Evolutionary conservation across 1,140 invertebrate species (phyloP).

Genomic region (Antheraea pernyi): DNA sequence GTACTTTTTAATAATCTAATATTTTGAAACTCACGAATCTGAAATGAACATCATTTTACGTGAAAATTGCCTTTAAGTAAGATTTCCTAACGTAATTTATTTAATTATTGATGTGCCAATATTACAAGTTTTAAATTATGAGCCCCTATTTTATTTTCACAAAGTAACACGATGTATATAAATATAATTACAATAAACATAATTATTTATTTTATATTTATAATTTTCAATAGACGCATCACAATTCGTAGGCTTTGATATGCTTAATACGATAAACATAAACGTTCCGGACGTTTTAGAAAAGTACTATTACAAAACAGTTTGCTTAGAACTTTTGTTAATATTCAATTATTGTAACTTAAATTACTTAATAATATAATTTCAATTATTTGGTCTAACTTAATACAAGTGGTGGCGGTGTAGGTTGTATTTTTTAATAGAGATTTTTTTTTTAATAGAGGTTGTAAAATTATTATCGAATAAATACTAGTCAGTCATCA

Average conservation of each 20-base stretch:
- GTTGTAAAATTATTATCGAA: not conserved
- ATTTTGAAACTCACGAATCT: too few species aligned
- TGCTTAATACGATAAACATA: not conserved
- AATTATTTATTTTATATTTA: not conserved
- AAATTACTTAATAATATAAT: not conserved
- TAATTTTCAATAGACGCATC: not conserved
- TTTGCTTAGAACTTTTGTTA: not conserved
- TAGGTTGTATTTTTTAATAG: too few species aligned
- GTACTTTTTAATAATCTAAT: too few species aligned
- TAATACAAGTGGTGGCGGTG: not conserved
- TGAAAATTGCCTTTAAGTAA: too few species aligned
- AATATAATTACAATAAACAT: not conserved
- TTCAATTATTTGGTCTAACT: not conserved
- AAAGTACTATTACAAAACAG: not conserved
- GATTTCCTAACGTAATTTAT: too few species aligned
- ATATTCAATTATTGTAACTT: not conserved
- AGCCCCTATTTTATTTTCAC: too few species aligned
- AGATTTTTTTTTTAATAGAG: too few species aligned
- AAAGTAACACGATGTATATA: too few species aligned
- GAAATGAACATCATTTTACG: too few species aligned
- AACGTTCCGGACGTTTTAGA: not conserved
- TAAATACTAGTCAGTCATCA: not conserved
- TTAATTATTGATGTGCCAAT: too few species aligned
- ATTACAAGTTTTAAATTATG: too few species aligned
- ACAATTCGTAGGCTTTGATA: not conserved